phyloP scores from a whole-genome alignment of 2,113 vertebrate genomes.

The Takifugu bimaculatus region DNA sequence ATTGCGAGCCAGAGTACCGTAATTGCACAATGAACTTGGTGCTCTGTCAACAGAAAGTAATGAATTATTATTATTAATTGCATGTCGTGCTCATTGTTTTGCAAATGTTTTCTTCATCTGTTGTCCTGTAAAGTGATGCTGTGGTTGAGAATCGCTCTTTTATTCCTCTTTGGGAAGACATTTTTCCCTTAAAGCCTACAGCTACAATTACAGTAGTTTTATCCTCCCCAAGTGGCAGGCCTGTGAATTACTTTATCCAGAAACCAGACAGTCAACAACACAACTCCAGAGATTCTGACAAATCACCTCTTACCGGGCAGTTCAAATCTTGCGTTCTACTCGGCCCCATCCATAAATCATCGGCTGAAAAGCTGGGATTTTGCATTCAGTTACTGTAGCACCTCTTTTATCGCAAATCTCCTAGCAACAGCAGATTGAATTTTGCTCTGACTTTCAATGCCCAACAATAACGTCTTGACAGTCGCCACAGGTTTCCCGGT shows the following conservation, averaged over 20 bases:
- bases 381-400: not conserved
- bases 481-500: constrained; percentile 33
- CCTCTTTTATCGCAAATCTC: constrained; percentile 17
- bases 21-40: not conserved
- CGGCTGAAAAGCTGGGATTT: constrained; percentile 13
- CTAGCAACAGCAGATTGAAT: constrained; percentile 35
- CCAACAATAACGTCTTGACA: constrained; percentile 22
- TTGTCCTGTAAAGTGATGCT: not conserved
- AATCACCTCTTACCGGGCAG: not conserved
- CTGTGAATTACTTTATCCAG: constrained; percentile 1
- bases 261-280: constrained; percentile 4
- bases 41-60: not conserved
- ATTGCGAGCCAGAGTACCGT: not conserved
- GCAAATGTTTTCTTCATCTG: constrained; percentile 1
- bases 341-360: not conserved
- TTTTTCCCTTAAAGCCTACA: constrained; percentile 1
- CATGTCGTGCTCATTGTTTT: not conserved
- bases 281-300: constrained; percentile 1
- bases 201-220: not conserved
- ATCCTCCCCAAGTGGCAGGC: not conserved
- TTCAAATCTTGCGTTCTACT: constrained; percentile 17
- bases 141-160: too few species aligned
- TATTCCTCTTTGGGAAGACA: constrained; percentile 2
- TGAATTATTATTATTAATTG: not conserved
- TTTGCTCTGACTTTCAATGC: constrained; percentile 12